Percentiles rank a stretch among this genome's conserved stretches.
phyloP scores from a whole-genome alignment of 1,140 invertebrate species.

The Drosophila novamexicana region DNA sequence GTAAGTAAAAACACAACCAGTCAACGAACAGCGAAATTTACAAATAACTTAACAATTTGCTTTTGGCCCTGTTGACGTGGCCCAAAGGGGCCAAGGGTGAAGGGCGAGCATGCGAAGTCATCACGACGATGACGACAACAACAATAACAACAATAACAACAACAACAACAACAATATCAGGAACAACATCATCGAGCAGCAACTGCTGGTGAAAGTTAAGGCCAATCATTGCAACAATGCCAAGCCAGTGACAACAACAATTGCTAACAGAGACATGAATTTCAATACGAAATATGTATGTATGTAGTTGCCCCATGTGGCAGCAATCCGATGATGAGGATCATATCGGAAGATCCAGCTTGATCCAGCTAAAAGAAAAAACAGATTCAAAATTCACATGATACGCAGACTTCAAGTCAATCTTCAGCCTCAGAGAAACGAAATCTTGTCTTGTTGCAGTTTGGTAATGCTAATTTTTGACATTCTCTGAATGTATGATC shows the following conservation, averaged over 20 bases:
- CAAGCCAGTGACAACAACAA: conserved; percentile 51
- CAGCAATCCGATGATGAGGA: conserved; percentile 2
- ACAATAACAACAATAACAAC: neutral
- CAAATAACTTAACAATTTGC: conserved; percentile 81
- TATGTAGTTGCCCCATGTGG: conserved; percentile 25
- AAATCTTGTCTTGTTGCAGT: conserved; percentile 8
- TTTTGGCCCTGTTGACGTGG: conserved; percentile 64
- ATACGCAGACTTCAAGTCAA: conserved; percentile 34
- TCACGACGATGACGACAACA: conserved; percentile 43
- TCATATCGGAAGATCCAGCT: conserved; percentile 14
- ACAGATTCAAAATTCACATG: conserved; percentile 20
- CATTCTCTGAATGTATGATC: conserved; percentile 38
- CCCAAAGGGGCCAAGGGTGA: conserved; percentile 32
- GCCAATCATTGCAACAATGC: conserved; percentile 72
- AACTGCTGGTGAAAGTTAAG: conserved; percentile 70
- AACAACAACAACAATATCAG: neutral
- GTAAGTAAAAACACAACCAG: conserved; percentile 17
- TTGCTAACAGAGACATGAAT: conserved; percentile 75
- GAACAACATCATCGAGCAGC: conserved; percentile 35
- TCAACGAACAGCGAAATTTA: conserved; percentile 68
- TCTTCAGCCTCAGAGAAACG: conserved; percentile 8
- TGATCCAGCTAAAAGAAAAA: conserved; percentile 8
- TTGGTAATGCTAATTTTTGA: conserved; percentile 42
- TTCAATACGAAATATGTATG: conserved; percentile 59
- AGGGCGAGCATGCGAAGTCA: conserved; percentile 41